phyloP scores from a whole-genome alignment of 2,888 invertebrate species.

The Mactromeris polynyma region DNA sequence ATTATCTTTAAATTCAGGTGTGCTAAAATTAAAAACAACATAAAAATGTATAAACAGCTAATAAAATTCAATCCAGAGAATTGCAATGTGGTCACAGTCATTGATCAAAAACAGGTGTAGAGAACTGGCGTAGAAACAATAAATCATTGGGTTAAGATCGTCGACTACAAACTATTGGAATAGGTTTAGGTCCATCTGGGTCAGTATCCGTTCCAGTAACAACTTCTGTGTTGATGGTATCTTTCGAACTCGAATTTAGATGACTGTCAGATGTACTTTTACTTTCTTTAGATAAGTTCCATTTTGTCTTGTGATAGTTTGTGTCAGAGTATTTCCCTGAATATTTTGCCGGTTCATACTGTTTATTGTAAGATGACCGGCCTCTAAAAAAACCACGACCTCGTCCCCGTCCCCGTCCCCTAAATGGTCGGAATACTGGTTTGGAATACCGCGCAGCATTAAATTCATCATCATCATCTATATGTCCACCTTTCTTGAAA shows the following conservation, averaged over 20 bases:
- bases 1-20: too few species aligned
- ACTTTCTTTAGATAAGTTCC: background rate
- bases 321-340: background rate
- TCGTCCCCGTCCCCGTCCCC: background rate
- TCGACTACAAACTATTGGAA: background rate
- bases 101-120: too few species aligned
- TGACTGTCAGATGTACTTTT: background rate
- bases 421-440: background rate
- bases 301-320: background rate
- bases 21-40: too few species aligned
- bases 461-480: constrained; percentile 2
- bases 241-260: background rate
- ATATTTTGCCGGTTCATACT: background rate
- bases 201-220: background rate
- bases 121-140: too few species aligned
- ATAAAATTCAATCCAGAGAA: too few species aligned
- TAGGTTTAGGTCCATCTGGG: background rate
- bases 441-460: background rate
- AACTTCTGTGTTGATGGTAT: background rate
- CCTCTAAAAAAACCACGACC: background rate
- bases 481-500: background rate
- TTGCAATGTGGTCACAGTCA: too few species aligned
- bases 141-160: too few species aligned
- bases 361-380: background rate
- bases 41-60: too few species aligned